Evolutionary conservation across 2,113 vertebrate species (phyloP), one percentile per base, ranked within the genome.

Genomic region (Bambusicola thoracicus): DNA sequence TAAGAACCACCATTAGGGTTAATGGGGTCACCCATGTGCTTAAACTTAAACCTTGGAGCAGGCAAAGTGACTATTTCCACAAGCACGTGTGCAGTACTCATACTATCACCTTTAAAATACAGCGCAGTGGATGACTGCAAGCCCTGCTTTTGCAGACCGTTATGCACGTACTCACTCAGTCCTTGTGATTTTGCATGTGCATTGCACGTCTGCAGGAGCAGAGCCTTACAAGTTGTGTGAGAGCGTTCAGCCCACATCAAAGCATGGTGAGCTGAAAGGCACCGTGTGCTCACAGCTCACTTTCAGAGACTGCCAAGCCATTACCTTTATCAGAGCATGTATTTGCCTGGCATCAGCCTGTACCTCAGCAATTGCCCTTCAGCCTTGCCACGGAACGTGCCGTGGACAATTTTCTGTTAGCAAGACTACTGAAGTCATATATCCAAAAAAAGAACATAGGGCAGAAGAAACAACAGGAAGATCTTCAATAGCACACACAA

Each of bases 41-140:
- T 95, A 88, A 95, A 96, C 88, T 95, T 95, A 90, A 94, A 86
- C 84, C 85, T 82, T 46, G 67, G 49, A 89, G 90, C 77, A 84
- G 86, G 94, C 40, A 62, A 85, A 89, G 77, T 78, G 62, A 92
- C 58, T 81, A 81, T 68, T 67, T 36, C 72, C 49, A 78, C 41
- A 84, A 69, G 63, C 0, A 0, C 41, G 36, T 27, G 63, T 62
- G n/a, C 2, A 13, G 79, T 48, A 68, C 22, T 77, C 30, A 51
- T 75, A 65, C 34, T 20, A n/a, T 12, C 55, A 65, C 51, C 51
- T 88, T 63, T 38, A 24, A 30, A 68, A 51, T 30, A 53, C 27
- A 65, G 70, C 82, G 18, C n/a, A 17, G 51, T 51, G 65, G 32
- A 43, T 83, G 61, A 73, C 59, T 2, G 16, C 0, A 2, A 83